Evolutionary conservation across 2,113 vertebrate species (phyloP).

Genomic region (Leptobrachium ailaonicum): DNA sequence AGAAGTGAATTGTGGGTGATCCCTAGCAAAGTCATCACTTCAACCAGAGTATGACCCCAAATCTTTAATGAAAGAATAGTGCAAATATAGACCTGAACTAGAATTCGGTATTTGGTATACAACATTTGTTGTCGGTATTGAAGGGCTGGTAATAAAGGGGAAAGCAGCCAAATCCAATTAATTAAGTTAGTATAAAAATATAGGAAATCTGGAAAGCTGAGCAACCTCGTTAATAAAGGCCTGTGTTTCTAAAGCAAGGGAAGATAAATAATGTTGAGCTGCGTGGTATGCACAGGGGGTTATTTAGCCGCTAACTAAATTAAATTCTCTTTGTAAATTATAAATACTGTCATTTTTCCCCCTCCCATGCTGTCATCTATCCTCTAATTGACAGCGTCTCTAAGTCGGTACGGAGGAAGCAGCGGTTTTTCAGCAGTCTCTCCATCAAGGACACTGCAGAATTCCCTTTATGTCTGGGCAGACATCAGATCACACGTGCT

Average conservation of each 20-base stretch:
- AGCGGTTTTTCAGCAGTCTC: constrained; percentile 24
- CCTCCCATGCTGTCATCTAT: constrained; percentile 27
- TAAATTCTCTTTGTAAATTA: constrained; percentile 43
- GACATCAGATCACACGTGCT: constrained; percentile 29
- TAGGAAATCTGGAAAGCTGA: not conserved
- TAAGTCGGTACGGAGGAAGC: constrained; percentile 14
- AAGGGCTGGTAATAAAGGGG: too few relatives aligned
- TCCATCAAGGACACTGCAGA: constrained; percentile 19
- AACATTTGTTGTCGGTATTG: too few relatives aligned
- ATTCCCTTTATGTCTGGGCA: constrained; percentile 18
- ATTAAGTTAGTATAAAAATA: not conserved
- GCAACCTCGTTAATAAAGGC: constrained; percentile 17
- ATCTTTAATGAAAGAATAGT: too few relatives aligned
- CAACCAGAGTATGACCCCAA: too few relatives aligned
- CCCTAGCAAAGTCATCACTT: too few relatives aligned
- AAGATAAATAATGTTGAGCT: constrained; percentile 5
- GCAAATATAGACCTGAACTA: too few relatives aligned
- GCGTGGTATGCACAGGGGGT: constrained; percentile 20
- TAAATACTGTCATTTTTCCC: constrained; percentile 42
- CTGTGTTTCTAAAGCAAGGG: not conserved
- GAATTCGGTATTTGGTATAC: too few relatives aligned
- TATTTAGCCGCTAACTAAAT: constrained; percentile 40
- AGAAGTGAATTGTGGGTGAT: too few relatives aligned
- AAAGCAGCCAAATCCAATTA: too few relatives aligned
- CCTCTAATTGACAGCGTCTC: constrained; percentile 40